phyloP scores from a whole-genome alignment of 2,797 vertebrate species.

The Nothura maculosa region DNA sequence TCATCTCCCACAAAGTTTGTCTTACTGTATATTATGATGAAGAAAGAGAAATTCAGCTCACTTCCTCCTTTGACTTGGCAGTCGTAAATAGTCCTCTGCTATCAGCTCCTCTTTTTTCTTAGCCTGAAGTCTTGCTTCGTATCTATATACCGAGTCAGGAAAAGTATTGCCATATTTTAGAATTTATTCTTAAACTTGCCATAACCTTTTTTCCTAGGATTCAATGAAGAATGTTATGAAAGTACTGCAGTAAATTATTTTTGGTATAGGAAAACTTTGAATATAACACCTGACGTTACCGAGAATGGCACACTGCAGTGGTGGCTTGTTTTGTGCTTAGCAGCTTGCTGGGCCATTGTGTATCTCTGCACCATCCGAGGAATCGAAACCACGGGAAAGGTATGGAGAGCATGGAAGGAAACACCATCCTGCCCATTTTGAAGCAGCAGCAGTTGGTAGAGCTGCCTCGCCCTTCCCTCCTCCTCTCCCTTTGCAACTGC shows the following conservation, averaged over 20 bases:
- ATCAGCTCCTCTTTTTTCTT: fast-evolving
- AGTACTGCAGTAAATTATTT: conserved; percentile 90
- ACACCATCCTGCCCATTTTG: not conserved
- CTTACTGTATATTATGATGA: not conserved
- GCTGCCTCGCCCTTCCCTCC: not conserved
- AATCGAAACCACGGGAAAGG: conserved; percentile 92
- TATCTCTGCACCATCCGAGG: conserved; percentile 91
- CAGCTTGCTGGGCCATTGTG: conserved; percentile 85
- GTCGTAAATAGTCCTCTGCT: fast-evolving
- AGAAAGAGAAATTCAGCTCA: not conserved
- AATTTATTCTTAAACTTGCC: not conserved
- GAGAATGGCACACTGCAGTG: conserved; percentile 84
- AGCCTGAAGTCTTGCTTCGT: not conserved
- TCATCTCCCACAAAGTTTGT: not conserved
- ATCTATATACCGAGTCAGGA: no score
- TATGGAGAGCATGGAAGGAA: conserved; percentile 14
- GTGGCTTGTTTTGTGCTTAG: conserved; percentile 87
- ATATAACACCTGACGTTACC: conserved; percentile 83
- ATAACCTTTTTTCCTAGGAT: conserved; percentile 71
- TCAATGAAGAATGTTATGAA: conserved; percentile 84
- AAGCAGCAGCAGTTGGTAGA: fast-evolving
- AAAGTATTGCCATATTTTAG: not conserved
- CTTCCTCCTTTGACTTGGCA: not conserved
- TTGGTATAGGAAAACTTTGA: conserved; percentile 93
- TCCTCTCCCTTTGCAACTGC: not conserved